phyloP scores from a whole-genome alignment of 2,113 vertebrate genomes.

The Megaceryle maxima region DNA sequence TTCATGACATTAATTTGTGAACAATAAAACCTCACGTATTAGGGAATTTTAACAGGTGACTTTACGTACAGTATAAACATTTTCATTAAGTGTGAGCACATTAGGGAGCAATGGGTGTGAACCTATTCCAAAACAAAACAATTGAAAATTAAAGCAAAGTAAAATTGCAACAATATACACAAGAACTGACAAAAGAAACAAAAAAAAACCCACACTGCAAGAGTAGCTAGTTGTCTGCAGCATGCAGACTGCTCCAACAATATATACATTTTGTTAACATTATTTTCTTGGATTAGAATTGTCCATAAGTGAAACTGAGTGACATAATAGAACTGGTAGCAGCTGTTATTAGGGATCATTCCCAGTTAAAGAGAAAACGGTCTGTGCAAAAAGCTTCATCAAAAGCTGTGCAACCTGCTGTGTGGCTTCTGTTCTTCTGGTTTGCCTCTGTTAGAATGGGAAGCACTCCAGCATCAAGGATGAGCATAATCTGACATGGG shows the following conservation, averaged over 20 bases:
- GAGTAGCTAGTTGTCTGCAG: neutral
- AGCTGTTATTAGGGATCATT: neutral
- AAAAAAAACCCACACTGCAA: neutral
- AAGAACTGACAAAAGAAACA: neutral
- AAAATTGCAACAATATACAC: neutral
- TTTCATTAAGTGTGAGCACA: neutral
- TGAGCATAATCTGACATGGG: neutral
- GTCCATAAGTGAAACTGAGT: neutral
- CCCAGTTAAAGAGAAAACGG: neutral
- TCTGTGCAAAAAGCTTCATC: neutral
- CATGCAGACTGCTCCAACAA: neutral
- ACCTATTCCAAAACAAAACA: neutral
- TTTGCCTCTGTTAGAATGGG: conserved; percentile 26
- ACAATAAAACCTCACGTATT: conserved; percentile 58
- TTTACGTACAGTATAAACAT: conserved; percentile 32
- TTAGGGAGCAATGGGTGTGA: neutral
- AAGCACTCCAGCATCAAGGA: neutral
- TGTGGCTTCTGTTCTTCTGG: conserved; percentile 16
- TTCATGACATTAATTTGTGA: conserved; percentile 73
- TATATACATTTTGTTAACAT: neutral
- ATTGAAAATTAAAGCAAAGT: neutral
- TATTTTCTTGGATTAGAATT: neutral
- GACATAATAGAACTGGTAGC: neutral
- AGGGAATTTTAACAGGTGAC: conserved; percentile 53
- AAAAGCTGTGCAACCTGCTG: conserved; percentile 18